Conservation (phyloP, 2,113 vertebrate genomes). For the Mustela nigripes region DNA sequence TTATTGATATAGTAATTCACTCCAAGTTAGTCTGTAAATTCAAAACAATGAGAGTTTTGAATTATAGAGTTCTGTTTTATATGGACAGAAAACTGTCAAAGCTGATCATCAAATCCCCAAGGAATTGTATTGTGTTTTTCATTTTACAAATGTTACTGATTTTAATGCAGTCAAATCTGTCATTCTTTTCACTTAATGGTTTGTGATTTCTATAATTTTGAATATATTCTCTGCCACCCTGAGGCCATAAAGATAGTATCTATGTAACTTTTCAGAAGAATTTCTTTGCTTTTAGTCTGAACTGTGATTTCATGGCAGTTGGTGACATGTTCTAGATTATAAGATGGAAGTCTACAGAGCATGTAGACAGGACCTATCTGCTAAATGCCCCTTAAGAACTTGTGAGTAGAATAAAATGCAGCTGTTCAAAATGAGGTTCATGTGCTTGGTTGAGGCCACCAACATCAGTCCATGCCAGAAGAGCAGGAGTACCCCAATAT, state of each 20-base stretch:
- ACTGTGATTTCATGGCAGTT: not conserved
- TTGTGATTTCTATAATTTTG: not conserved
- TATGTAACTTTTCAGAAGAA: not conserved
- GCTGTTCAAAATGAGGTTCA: not conserved
- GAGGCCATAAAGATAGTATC: not conserved
- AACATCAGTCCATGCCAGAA: not conserved
- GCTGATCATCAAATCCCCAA: not conserved
- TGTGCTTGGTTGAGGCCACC: not conserved
- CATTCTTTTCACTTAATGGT: not conserved
- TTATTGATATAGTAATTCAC: not conserved
- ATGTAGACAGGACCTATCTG: not conserved
- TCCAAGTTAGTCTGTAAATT: not conserved
- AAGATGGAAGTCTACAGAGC: not conserved
- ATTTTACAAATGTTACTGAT: conserved; percentile 15
- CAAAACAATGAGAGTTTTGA: not conserved
- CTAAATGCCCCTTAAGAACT: not conserved
- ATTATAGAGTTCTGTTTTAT: not conserved
- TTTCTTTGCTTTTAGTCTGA: not conserved
- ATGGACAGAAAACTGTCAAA: not conserved
- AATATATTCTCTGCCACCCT: not conserved
- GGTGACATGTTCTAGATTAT: not conserved
- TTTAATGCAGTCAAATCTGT: not conserved
- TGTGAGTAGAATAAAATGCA: not conserved
- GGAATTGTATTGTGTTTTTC: not conserved
- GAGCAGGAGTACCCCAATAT: not conserved